A percentile compares a stretch with the other conserved stretches of the same genome.
Evolutionary conservation across 2,113 vertebrate genomes (phyloP).

Genomic region (Cervus canadensis): DNA sequence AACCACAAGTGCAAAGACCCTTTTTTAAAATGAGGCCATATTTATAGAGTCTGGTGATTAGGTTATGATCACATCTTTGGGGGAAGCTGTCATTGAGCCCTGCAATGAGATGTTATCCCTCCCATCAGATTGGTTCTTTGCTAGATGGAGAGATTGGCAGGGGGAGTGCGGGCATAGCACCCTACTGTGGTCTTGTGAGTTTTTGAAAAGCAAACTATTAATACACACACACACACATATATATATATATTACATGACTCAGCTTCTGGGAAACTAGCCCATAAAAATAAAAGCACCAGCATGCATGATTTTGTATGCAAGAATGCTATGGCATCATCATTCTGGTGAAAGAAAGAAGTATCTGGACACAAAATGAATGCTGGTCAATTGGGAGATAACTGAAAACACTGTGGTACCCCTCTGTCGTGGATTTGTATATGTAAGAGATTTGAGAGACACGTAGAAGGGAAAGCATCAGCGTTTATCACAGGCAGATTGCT

Average conservation of each 20-base stretch:
- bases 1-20: not conserved
- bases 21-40: not conserved
- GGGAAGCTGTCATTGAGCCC: accelerated
- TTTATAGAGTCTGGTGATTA: not conserved
- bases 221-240: not conserved
- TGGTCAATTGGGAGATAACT: not conserved
- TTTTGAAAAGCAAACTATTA: conserved; percentile 21
- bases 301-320: not conserved
- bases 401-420: not conserved
- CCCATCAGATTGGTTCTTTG: not conserved
- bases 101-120: not conserved
- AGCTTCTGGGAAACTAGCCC: conserved; percentile 36
- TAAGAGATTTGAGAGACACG: not conserved
- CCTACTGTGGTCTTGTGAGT: not conserved
- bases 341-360: not conserved
- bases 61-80: not conserved
- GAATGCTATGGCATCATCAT: not conserved
- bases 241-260: not conserved
- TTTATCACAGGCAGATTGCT: not conserved
- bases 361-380: not conserved
- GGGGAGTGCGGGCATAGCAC: accelerated
- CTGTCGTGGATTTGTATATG: not conserved
- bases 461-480: not conserved
- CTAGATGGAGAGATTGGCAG: not conserved
- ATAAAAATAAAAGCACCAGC: conserved; percentile 27